Evolutionary conservation across 2,888 invertebrate genomes (phyloP).

Genomic region (Drosophila sordidula): DNA sequence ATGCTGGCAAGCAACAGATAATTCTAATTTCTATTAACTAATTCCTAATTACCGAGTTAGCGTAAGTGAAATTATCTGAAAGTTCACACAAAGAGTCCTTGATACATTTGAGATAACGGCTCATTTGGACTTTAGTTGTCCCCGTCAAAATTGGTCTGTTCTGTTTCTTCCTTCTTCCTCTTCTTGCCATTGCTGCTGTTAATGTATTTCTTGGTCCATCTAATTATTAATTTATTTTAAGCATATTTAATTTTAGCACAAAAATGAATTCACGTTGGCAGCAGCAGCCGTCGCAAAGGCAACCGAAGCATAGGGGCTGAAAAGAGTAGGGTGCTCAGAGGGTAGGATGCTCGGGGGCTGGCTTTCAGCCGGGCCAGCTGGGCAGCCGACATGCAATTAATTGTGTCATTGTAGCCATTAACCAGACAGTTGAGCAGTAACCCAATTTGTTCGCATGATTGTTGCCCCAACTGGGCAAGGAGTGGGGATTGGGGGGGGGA

Average conservation of each 20-base stretch:
- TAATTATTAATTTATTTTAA: slow-evolving; percentile 72
- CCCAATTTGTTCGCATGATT: slow-evolving; percentile 79
- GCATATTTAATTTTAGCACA: slow-evolving; percentile 68
- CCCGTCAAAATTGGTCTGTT: neutral
- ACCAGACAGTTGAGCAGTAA: slow-evolving; percentile 81
- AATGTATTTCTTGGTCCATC: slow-evolving; percentile 14
- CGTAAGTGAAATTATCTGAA: too few species aligned
- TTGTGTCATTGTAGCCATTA: slow-evolving; percentile 80
- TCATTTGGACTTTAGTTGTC: neutral
- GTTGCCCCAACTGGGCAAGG: slow-evolving; percentile 29
- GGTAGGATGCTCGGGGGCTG: neutral
- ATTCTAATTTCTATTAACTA: too few species aligned
- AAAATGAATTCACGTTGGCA: slow-evolving; percentile 68
- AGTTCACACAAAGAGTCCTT: too few species aligned
- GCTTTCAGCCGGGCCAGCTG: slow-evolving; percentile 48
- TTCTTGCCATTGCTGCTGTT: slow-evolving; percentile 1
- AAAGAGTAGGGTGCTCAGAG: neutral
- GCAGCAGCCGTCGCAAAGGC: slow-evolving; percentile 12
- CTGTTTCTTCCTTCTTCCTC: neutral
- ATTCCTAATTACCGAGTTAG: too few species aligned
- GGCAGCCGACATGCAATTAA: slow-evolving; percentile 70
- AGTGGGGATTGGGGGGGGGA: neutral
- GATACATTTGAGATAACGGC: too few species aligned
- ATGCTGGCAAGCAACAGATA: too few species aligned
- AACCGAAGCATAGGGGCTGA: too few species aligned